Evolutionary conservation across 2,797 vertebrate species (phyloP).

Genomic region (Eulemur mongoz): DNA sequence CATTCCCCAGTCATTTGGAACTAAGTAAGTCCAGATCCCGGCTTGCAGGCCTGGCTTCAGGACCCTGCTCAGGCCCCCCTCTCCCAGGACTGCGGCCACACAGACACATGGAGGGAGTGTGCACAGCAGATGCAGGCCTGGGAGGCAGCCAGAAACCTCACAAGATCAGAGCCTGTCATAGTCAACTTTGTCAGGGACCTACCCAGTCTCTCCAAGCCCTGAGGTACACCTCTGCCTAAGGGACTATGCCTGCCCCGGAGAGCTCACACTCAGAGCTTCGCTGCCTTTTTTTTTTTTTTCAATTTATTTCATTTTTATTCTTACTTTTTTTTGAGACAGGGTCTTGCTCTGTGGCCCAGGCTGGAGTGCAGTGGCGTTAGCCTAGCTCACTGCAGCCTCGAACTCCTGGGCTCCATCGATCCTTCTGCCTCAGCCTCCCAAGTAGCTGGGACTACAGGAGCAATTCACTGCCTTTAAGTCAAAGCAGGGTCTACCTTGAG

Average conservation of each 20-base stretch:
- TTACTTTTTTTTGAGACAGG: not conserved
- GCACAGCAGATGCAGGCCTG: constrained; percentile 75
- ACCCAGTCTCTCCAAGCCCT: not conserved
- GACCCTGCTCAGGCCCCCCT: constrained; percentile 46
- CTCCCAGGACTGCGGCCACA: constrained; percentile 66
- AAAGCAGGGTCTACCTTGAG: not conserved
- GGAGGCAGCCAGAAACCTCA: constrained; percentile 68
- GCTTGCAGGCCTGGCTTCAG: constrained; percentile 58
- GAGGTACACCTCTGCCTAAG: not conserved
- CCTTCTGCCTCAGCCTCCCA: not conserved
- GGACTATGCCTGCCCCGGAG: not conserved
- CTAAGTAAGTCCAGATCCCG: constrained; percentile 77
- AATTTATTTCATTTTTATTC: not conserved
- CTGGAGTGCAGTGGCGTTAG: not conserved
- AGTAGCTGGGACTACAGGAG: not conserved
- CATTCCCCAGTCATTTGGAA: constrained; percentile 79
- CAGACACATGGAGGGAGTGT: constrained; percentile 69
- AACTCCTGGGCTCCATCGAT: not conserved
- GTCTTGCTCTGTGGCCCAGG: not conserved
- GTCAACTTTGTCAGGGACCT: not conserved
- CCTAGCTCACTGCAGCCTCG: not conserved
- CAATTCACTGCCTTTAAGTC: not conserved
- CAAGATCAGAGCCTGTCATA: not conserved
- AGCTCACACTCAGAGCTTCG: not conserved
- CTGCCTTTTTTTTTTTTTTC: not conserved